These are phyloP conservation scores for Melanargia galathea DNA, from an alignment of 2,888 invertebrate genomes.

Conservation along the genomic window DNA sequence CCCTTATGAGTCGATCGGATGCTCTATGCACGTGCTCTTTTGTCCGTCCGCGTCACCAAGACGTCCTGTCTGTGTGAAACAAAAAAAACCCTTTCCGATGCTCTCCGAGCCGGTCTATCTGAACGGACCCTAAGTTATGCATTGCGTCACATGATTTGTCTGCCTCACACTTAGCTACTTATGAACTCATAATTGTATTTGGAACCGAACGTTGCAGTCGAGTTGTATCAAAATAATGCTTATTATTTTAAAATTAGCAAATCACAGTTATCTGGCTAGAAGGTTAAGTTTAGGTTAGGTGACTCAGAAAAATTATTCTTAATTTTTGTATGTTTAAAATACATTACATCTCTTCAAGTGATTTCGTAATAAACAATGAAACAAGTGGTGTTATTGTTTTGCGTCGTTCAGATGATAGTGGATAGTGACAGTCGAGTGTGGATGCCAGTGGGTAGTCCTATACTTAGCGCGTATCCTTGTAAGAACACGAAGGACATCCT, in stretches of 20 bases:
- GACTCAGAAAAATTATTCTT: no score
- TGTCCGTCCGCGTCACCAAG: no score
- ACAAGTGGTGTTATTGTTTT: not conserved
- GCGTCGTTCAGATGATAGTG: not conserved
- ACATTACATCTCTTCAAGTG: no score
- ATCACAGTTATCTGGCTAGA: no score
- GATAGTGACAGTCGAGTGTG: not conserved
- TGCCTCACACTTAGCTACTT: no score
- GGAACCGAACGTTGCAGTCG: not conserved
- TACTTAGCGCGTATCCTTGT: slow-evolving; percentile 26
- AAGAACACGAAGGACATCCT: slow-evolving; percentile 24
- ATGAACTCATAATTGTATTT: not conserved
- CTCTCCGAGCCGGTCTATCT: no score
- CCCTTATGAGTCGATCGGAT: no score
- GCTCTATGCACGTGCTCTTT: no score
- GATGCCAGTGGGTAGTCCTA: slow-evolving; percentile 24
- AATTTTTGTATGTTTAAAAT: no score
- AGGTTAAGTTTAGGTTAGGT: no score
- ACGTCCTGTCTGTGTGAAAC: no score
- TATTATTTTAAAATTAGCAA: not conserved
- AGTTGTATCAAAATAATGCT: not conserved
- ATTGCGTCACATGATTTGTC: not conserved
- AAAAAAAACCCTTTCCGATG: no score
- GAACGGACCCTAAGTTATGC: not conserved
- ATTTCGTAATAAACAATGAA: not conserved